These are phyloP conservation scores for Cataglyphis rosenhaueri DNA, from an alignment of 2,888 invertebrate species.

Conservation along the genomic window DNA sequence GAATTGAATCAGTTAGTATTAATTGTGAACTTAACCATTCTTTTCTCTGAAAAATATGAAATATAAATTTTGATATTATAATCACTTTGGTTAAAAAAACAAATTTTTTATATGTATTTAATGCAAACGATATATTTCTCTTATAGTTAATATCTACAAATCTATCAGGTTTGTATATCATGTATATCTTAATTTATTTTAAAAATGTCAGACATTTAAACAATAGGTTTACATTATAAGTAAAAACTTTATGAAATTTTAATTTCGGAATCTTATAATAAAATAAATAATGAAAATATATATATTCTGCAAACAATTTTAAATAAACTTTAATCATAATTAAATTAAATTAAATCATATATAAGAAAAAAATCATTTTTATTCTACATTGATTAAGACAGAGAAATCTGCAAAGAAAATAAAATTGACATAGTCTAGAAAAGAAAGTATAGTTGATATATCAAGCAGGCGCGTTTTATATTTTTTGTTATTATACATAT, in stretches of 20 bases:
- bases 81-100: background rate
- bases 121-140: background rate
- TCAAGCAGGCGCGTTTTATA: background rate
- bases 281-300: background rate
- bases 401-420: too few species aligned
- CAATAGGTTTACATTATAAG: background rate
- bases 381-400: too few species aligned
- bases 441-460: too few species aligned
- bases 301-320: too few species aligned
- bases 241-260: background rate
- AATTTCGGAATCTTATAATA: background rate
- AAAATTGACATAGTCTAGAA: too few species aligned
- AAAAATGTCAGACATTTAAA: background rate
- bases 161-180: background rate
- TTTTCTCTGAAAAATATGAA: slow-evolving; percentile 81
- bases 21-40: slow-evolving; percentile 86
- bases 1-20: slow-evolving; percentile 82
- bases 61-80: background rate
- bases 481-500: background rate
- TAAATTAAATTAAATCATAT: too few species aligned
- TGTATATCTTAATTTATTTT: background rate
- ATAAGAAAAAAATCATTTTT: too few species aligned
- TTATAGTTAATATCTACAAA: background rate
- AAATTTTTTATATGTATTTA: background rate
- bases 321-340: too few species aligned